Percentiles rank a stretch among this genome's conserved stretches.
phyloP scores from a whole-genome alignment of 2,888 invertebrate species.

The Uloborus plumipes region DNA sequence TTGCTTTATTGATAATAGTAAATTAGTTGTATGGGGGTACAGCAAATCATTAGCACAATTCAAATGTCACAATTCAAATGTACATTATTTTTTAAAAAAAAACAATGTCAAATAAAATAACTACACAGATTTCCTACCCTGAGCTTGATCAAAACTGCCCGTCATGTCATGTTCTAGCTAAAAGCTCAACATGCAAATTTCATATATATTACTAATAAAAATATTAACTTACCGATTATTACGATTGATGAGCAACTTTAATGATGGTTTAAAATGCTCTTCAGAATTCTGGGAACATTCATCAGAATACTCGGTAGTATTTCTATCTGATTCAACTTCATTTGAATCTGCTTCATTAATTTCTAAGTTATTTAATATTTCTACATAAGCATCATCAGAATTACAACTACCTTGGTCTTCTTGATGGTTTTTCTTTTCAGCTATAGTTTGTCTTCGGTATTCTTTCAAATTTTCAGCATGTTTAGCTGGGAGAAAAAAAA shows the following conservation, averaged over 20 bases:
- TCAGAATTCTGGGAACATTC: constrained; percentile 22
- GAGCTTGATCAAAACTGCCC: too few relatives aligned
- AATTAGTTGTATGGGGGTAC: too few relatives aligned
- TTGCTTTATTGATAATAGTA: not conserved
- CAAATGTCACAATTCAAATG: too few relatives aligned
- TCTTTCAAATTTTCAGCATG: constrained; percentile 27
- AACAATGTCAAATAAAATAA: too few relatives aligned
- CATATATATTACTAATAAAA: too few relatives aligned
- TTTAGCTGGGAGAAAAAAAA: constrained; percentile 21
- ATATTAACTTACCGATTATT: not conserved
- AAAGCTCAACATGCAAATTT: too few relatives aligned
- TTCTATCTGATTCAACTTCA: constrained; percentile 4
- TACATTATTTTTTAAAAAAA: too few relatives aligned
- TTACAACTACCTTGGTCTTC: not conserved
- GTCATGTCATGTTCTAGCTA: too few relatives aligned
- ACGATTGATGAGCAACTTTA: constrained; percentile 13
- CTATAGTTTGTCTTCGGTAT: constrained; percentile 15
- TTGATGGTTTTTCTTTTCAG: not conserved
- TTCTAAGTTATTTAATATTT: not conserved
- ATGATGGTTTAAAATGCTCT: not conserved
- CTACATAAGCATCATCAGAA: not conserved
- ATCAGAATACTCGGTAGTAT: constrained; percentile 10
- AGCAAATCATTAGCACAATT: too few relatives aligned
- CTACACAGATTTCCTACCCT: too few relatives aligned
- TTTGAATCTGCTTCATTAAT: constrained; percentile 2